phyloP scores from a whole-genome alignment of 1,140 invertebrate species.

The Drosophila bocqueti region DNA sequence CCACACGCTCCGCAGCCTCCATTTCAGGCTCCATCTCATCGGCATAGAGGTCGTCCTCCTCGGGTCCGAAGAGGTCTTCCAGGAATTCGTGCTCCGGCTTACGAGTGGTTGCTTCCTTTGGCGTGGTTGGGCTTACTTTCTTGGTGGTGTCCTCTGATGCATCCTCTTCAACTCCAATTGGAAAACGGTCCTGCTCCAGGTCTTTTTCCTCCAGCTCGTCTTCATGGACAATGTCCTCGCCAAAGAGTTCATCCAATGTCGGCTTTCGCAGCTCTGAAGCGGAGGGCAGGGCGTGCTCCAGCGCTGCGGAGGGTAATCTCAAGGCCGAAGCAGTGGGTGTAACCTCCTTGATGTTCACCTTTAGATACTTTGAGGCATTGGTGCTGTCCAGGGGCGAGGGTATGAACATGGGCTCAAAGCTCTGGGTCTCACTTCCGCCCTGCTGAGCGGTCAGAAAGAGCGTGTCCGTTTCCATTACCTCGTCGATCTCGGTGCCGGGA shows the following conservation, averaged over 20 bases:
- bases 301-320: slow-evolving; percentile 53
- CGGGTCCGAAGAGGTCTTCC: slow-evolving; percentile 47
- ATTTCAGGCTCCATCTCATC: slow-evolving; percentile 80
- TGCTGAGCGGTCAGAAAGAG: slow-evolving; percentile 78
- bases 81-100: slow-evolving; percentile 12
- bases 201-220: slow-evolving; percentile 32
- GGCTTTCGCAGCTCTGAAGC: slow-evolving; percentile 67
- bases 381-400: slow-evolving; percentile 88
- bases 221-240: slow-evolving; percentile 1
- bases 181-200: slow-evolving; percentile 2
- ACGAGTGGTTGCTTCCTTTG: slow-evolving; percentile 2
- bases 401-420: slow-evolving; percentile 91
- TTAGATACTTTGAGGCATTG: slow-evolving; percentile 85
- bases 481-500: slow-evolving; percentile 86
- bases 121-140: slow-evolving; percentile 12
- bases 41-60: slow-evolving; percentile 43
- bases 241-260: slow-evolving; percentile 74
- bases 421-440: slow-evolving; percentile 86
- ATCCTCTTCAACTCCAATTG: neutral
- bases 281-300: slow-evolving; percentile 58
- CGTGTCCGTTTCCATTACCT: slow-evolving; percentile 85
- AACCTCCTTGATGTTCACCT: slow-evolving; percentile 67
- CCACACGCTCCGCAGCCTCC: slow-evolving; percentile 88
- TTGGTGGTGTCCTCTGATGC: slow-evolving; percentile 10
- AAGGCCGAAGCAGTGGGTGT: slow-evolving; percentile 43